Evolutionary conservation across 2,888 invertebrate species (phyloP).

Genomic region (Toxonevra muliebris): DNA sequence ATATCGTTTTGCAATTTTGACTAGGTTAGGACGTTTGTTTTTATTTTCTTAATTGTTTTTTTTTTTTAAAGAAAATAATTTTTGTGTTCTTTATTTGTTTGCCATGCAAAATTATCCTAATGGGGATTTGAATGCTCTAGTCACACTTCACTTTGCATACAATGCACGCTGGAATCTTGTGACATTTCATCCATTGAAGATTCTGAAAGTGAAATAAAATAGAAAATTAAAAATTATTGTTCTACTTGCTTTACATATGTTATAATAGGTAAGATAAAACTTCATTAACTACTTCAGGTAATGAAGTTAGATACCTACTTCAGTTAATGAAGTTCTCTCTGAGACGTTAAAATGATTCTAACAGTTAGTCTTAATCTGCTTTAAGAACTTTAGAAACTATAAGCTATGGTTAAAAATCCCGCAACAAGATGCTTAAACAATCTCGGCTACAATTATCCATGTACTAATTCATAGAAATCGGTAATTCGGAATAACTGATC

Average conservation of each 20-base stretch:
- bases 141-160: slow-evolving; percentile 83
- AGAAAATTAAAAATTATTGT: not conserved
- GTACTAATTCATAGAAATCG: no score
- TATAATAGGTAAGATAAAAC: no score
- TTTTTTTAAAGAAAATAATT: slow-evolving; percentile 30
- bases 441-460: no score
- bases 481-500: no score
- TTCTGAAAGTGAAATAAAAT: slow-evolving; percentile 68
- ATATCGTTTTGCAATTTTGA: slow-evolving; percentile 67
- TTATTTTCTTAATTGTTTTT: slow-evolving; percentile 11
- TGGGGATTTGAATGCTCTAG: slow-evolving; percentile 50
- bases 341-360: no score
- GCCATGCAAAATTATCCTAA: slow-evolving; percentile 33
- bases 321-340: no score
- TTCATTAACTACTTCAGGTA: no score
- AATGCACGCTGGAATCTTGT: slow-evolving; percentile 86
- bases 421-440: no score
- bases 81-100: slow-evolving; percentile 22
- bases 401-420: not conserved
- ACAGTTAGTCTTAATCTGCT: no score
- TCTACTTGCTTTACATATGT: not conserved
- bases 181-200: slow-evolving; percentile 87
- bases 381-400: no score
- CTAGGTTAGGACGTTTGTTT: slow-evolving; percentile 60
- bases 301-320: no score